These are phyloP conservation scores for Drosophila melanosoma DNA, from an alignment of 2,888 invertebrate species.

Conservation along the genomic window DNA sequence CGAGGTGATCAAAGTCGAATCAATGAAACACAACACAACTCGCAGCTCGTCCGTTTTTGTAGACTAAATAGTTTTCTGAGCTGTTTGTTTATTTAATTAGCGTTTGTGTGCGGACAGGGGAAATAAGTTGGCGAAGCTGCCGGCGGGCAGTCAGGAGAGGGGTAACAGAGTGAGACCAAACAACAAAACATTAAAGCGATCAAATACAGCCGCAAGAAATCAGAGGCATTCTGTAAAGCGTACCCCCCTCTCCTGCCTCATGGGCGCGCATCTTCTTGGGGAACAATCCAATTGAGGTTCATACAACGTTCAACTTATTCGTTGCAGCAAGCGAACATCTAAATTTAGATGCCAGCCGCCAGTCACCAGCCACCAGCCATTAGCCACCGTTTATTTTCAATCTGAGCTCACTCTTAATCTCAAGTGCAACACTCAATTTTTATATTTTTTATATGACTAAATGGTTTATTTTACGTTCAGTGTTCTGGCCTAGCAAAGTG, in stretches of 20 bases:
- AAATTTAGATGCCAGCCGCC: slow-evolving; percentile 42
- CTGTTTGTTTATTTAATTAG: slow-evolving; percentile 78
- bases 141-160: not conserved
- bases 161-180: not conserved
- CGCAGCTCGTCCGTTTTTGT: slow-evolving; percentile 44
- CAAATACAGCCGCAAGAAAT: slow-evolving; percentile 10
- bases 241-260: not conserved
- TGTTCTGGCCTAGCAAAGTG: not conserved
- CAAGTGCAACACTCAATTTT: slow-evolving; percentile 8
- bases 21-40: slow-evolving; percentile 13
- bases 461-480: not conserved
- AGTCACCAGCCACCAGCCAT: slow-evolving; percentile 1
- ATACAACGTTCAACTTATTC: slow-evolving; percentile 51
- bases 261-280: slow-evolving; percentile 18
- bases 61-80: slow-evolving; percentile 71
- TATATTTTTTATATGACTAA: not conserved
- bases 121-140: not conserved
- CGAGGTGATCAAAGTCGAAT: slow-evolving; percentile 36
- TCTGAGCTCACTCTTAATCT: slow-evolving; percentile 55
- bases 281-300: slow-evolving; percentile 44
- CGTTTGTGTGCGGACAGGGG: slow-evolving; percentile 46
- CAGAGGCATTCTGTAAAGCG: slow-evolving; percentile 12
- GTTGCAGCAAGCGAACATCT: slow-evolving; percentile 37
- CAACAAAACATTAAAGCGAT: slow-evolving; percentile 27
- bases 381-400: slow-evolving; percentile 52